A percentile compares a stretch with the other conserved stretches of the same genome.
These are phyloP conservation scores for Zapus hudsonius DNA, from an alignment of 2,113 vertebrate species.

Conservation along the genomic window DNA sequence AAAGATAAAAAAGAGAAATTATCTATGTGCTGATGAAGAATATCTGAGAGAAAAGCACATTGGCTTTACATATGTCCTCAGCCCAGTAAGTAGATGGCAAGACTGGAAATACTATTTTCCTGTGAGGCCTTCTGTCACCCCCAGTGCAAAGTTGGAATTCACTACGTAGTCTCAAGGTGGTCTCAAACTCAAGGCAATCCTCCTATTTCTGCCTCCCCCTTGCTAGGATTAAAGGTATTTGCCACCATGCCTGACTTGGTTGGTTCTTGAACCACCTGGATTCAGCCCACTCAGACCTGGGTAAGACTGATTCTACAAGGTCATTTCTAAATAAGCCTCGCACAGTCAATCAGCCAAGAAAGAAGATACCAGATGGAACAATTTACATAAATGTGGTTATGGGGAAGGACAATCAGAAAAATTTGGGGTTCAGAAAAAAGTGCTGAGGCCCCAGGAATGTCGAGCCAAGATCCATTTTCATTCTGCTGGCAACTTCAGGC, in stretches of 20 bases:
- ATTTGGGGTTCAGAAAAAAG: neutral
- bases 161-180: too few species aligned
- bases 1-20: neutral
- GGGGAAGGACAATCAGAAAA: neutral
- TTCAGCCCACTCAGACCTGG: neutral
- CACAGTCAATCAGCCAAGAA: neutral
- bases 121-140: neutral
- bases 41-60: neutral
- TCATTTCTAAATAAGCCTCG: neutral
- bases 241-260: too few species aligned
- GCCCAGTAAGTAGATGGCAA: neutral
- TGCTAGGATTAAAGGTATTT: too few species aligned
- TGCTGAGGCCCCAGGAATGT: neutral
- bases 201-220: too few species aligned
- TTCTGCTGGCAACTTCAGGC: neutral
- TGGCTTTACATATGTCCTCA: neutral
- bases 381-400: neutral
- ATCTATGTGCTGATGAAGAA: neutral
- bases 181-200: too few species aligned
- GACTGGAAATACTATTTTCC: neutral
- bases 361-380: neutral
- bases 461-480: constrained; percentile 17
- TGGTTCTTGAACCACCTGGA: neutral
- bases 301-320: neutral
- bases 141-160: neutral